Evolutionary conservation across 2,113 vertebrate genomes (phyloP), one percentile per base, ranked within the genome.

Genomic region (Leptodactylus fuscus): DNA sequence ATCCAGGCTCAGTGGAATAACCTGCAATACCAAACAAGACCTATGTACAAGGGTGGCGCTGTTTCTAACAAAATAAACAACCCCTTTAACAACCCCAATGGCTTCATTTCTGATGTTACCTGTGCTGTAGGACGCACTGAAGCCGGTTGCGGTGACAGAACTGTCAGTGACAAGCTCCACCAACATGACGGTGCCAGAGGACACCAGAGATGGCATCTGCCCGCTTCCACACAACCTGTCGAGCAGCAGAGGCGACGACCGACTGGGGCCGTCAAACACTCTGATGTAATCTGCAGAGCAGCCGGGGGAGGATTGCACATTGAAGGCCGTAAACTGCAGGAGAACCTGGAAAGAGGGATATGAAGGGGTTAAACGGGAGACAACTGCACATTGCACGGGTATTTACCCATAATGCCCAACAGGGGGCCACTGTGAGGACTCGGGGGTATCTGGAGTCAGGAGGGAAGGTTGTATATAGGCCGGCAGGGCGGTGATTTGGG

Each of bases 201-300:
- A 78, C 44, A 91, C 89, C 20, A 90, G 58, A 49, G 90, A 88
- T 18, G 91, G 91, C 29, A 90, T 44, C 4, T 81, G 82, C 10
- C 78, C 87, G 27, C 62, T 73, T 16, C 90, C 90, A 78, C 91
- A 92, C 74, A 88, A 87, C 62, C 76, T 91, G 89, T 92, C 89
- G 74, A 92, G 41, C 80, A 91, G 82, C 41, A 91, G 67, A 49
- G 74, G 89, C 9, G 89, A 90, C 62, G 83, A 89, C 86, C 88
- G 90, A 82, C 87, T 91, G 89, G 87, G 90, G 29, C 91, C 91
- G 0, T 91, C 88, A 85, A 90, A 92, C 81, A 92, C 85, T 83
- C 89, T 89, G 62, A 93, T 69, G 3, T 92, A 93, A 81, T 93
- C 90, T 73, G 89, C 88, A 38, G 88, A 81, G 87, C 92, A 93